Conservation (phyloP, 23 tunicate species). For the Diplosoma virens region DNA sequence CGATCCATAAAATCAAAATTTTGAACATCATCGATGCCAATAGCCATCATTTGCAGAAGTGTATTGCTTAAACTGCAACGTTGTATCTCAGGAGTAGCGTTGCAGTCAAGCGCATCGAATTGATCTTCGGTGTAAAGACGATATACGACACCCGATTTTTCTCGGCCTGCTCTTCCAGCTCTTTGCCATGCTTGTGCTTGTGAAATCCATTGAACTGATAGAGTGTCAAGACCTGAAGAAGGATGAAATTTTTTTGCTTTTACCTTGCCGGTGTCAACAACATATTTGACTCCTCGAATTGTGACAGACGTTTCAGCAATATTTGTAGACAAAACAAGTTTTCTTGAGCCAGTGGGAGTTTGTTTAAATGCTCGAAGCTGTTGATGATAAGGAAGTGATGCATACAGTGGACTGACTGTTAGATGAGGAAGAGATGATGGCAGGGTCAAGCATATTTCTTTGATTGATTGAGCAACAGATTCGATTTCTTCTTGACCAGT, state of each 20-base stretch:
- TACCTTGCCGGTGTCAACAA: slow-evolving; percentile 85
- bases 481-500: slow-evolving; percentile 98
- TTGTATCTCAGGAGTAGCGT: slow-evolving; percentile 77
- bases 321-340: slow-evolving; percentile 83
- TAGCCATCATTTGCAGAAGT: slow-evolving; percentile 73
- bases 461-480: slow-evolving; percentile 58
- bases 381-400: slow-evolving; percentile 69
- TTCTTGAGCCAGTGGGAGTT: slow-evolving; percentile 53
- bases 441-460: slow-evolving; percentile 48
- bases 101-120: slow-evolving; percentile 37
- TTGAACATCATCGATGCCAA: slow-evolving; percentile 66
- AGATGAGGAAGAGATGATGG: slow-evolving; percentile 60
- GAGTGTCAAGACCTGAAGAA: slow-evolving; percentile 58
- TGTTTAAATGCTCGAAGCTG: slow-evolving; percentile 70
- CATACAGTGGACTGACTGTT: slow-evolving; percentile 69
- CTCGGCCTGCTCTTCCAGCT: slow-evolving; percentile 93
- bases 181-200: slow-evolving; percentile 98
- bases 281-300: slow-evolving; percentile 85
- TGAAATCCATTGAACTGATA: slow-evolving; percentile 73
- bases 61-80: slow-evolving; percentile 70
- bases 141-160: slow-evolving; percentile 72
- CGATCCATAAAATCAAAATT: slow-evolving; percentile 87
- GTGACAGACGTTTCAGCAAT: slow-evolving; percentile 97
- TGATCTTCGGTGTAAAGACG: slow-evolving; percentile 80
- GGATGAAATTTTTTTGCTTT: slow-evolving; percentile 88